Conservation (phyloP, 2,888 invertebrate species). For the Plebejus argus region DNA sequence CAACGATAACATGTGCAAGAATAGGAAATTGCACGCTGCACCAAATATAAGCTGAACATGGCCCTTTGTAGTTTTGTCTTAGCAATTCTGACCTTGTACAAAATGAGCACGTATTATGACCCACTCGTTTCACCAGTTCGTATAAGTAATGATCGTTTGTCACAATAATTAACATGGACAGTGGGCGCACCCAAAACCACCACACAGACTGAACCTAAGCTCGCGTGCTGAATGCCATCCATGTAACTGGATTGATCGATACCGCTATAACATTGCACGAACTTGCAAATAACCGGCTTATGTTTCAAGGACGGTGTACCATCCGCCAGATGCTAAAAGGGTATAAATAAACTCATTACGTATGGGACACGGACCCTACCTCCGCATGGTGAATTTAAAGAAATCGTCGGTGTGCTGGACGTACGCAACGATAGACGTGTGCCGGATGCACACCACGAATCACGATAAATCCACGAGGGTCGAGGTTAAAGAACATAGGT, state of each 20-base stretch:
- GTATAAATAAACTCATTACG: conserved; percentile 37
- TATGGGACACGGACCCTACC: conserved; percentile 32
- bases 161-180: conserved; percentile 33
- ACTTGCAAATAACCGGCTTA: conserved; percentile 47
- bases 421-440: neutral
- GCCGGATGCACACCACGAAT: conserved; percentile 6
- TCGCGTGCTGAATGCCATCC: conserved; percentile 61
- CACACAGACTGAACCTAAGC: conserved; percentile 49
- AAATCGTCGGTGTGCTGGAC: conserved; percentile 25
- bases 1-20: neutral
- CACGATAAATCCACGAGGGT: neutral
- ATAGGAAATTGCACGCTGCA: neutral
- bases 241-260: conserved; percentile 50
- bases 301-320: conserved; percentile 46
- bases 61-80: neutral
- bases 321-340: conserved; percentile 42
- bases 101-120: neutral
- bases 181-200: conserved; percentile 56
- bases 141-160: neutral
- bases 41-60: neutral
- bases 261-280: conserved; percentile 44
- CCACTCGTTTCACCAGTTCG: neutral
- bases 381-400: conserved; percentile 29
- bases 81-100: conserved; percentile 4
- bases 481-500: no score